phyloP scores from a whole-genome alignment of 23 tunicate genomes.

The Ciona savignyi region DNA sequence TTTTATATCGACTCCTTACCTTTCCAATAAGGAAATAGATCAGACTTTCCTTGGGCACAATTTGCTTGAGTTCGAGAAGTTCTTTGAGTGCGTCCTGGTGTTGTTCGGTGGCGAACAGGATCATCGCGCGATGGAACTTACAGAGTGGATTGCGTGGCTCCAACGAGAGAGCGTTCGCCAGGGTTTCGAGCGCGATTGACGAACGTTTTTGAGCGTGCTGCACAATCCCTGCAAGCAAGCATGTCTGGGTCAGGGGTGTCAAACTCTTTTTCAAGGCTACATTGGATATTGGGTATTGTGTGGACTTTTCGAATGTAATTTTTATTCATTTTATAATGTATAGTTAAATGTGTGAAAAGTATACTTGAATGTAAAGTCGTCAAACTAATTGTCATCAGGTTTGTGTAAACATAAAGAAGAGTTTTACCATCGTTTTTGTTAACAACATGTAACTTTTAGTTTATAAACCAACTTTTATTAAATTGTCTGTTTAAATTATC shows the following conservation, averaged over 20 bases:
- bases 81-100: conserved; percentile 74
- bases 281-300: too few species aligned
- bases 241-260: background rate
- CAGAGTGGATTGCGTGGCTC: conserved; percentile 86
- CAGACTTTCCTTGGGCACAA: conserved; percentile 86
- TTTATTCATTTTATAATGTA: too few species aligned
- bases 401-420: too few species aligned
- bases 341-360: too few species aligned
- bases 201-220: conserved; percentile 78
- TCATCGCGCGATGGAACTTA: conserved; percentile 73
- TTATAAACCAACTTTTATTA: too few species aligned
- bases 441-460: too few species aligned
- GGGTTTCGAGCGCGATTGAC: conserved; percentile 58
- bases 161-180: conserved; percentile 47
- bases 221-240: conserved; percentile 54
- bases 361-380: too few species aligned
- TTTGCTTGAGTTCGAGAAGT: conserved; percentile 48
- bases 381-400: too few species aligned
- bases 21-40: conserved; percentile 89
- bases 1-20: conserved; percentile 41
- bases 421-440: too few species aligned
- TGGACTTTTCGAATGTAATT: too few species aligned
- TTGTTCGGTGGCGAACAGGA: conserved; percentile 64
- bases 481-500: too few species aligned
- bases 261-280: too few species aligned